A percentile compares a stretch with the other conserved stretches of the same genome.
Conservation (phyloP, 2,797 vertebrate species). For the Aulostomus chinensis region DNA sequence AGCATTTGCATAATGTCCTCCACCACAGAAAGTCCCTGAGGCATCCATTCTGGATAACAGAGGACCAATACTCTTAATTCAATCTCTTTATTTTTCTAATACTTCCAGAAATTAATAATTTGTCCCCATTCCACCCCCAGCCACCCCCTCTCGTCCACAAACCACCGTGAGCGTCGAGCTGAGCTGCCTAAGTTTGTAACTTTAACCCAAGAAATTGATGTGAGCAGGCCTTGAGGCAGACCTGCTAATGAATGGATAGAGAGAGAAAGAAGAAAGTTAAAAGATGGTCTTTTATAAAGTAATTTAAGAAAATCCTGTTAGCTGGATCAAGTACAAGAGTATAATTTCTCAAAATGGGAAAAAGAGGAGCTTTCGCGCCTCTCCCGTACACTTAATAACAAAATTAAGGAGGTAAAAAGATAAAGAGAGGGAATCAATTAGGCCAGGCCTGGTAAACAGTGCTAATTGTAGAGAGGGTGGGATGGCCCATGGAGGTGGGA, state of each 20-base stretch:
- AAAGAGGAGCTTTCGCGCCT: slow-evolving; percentile 72
- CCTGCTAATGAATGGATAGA: slow-evolving; percentile 99
- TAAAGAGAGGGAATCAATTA: slow-evolving; percentile 83
- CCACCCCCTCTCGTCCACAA: slow-evolving; percentile 75
- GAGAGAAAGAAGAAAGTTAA: slow-evolving; percentile 99
- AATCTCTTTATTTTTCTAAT: slow-evolving; percentile 99
- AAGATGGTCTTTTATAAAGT: slow-evolving; percentile 99
- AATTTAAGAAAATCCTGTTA: slow-evolving; percentile 99
- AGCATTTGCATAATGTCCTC: slow-evolving; percentile 99
- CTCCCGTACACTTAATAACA: slow-evolving; percentile 80
- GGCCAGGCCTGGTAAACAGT: slow-evolving; percentile 76
- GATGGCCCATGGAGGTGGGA: slow-evolving; percentile 59
- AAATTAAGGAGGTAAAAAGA: slow-evolving; percentile 80
- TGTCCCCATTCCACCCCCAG: slow-evolving; percentile 81
- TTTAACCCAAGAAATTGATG: slow-evolving; percentile 99
- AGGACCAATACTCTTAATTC: slow-evolving; percentile 99
- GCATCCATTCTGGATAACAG: slow-evolving; percentile 96
- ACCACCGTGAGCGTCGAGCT: slow-evolving; percentile 96
- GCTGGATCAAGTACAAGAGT: slow-evolving; percentile 99
- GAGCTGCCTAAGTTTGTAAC: slow-evolving; percentile 99
- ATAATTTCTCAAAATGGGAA: slow-evolving; percentile 93
- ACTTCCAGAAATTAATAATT: slow-evolving; percentile 99
- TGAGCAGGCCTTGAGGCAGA: slow-evolving; percentile 98
- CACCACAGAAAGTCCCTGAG: slow-evolving; percentile 95
- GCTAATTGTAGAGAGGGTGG: slow-evolving; percentile 58